Evolutionary conservation across 2,113 vertebrate species (phyloP), one percentile per base, ranked within the genome.

Genomic region (Pelecanoides urinatrix): DNA sequence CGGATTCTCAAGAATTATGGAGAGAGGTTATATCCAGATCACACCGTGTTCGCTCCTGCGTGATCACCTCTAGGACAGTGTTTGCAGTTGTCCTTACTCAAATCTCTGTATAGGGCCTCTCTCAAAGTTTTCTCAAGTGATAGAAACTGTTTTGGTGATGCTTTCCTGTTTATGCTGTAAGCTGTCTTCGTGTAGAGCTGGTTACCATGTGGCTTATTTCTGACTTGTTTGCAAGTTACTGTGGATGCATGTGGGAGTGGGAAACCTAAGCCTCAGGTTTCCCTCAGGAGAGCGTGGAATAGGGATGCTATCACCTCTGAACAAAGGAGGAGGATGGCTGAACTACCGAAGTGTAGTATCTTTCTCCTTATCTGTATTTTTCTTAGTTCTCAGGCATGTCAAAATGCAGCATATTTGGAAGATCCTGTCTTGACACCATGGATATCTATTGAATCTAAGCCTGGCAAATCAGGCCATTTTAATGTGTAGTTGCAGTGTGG

Each of bases 31-130:
- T 10, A 19, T 18, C 22, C 44, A 50, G 10, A 3, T 55, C 5
- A 2, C 8, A 16, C 26, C 1, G 0, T 29, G 34, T 62, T 72
- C 3, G 1, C n/a, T 61, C 29, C 61, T 4, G 3, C 18, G 45
- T 56, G 63, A 18, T 63, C 32, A 7, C 17, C 27, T 32, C 76
- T 26, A 49, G 56, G 44, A 32, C 8, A 11, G 10, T 5, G 56
- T 50, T 36, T 53, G 74, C 73, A 16, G n/a, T 53, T 74, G 23
- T 45, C 59, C 19, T 32, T 7, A 3, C 66, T 63, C 50, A 13
- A 0, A 65, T 42, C 53, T 40, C 45, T 45, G 65, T 20, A 1
- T 1, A 6, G 40, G 4, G 36, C 32, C 14, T 56, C 16, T 73
- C n/a, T 73, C n/a, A 7, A 15, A 34, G 20, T 58, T 68, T 36